Evolutionary conservation across 2,888 invertebrate species (phyloP).

Genomic region (Panorpa germanica): DNA sequence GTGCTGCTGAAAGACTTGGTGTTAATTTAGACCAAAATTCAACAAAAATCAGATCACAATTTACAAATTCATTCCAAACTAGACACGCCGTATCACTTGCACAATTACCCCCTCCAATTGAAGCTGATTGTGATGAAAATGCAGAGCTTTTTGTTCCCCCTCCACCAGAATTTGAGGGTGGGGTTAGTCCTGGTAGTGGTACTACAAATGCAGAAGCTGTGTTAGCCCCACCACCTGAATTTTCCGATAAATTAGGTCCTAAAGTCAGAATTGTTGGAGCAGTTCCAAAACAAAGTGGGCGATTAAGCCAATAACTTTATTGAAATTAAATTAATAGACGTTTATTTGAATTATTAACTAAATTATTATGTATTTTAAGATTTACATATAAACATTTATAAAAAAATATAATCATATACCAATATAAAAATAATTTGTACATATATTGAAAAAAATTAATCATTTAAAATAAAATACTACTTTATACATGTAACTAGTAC

Average conservation of each 20-base stretch:
- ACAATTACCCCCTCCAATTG: slow-evolving; percentile 62
- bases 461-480: too few species aligned
- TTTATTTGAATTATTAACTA: slow-evolving; percentile 5
- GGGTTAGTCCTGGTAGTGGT: slow-evolving; percentile 15
- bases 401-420: too few species aligned
- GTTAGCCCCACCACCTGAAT: slow-evolving; percentile 15
- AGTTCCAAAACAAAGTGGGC: slow-evolving; percentile 49
- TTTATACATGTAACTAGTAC: too few species aligned
- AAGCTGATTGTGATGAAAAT: slow-evolving; percentile 48
- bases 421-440: too few species aligned
- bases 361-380: slow-evolving; percentile 8
- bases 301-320: slow-evolving; percentile 23
- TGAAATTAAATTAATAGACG: neutral
- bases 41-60: too few species aligned
- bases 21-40: slow-evolving; percentile 20
- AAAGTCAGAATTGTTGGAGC: slow-evolving; percentile 69
- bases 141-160: slow-evolving; percentile 40
- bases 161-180: slow-evolving; percentile 34
- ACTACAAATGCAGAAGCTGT: slow-evolving; percentile 16
- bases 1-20: slow-evolving; percentile 28
- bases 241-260: slow-evolving; percentile 14
- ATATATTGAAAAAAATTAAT: too few species aligned
- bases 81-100: slow-evolving; percentile 57
- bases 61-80: slow-evolving; percentile 21
- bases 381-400: too few species aligned